Evolutionary conservation across 64 coral and sea anemone species (phyloP), one percentile per base, ranked within the genome.

Genomic region (Pocillopora damicornis): DNA sequence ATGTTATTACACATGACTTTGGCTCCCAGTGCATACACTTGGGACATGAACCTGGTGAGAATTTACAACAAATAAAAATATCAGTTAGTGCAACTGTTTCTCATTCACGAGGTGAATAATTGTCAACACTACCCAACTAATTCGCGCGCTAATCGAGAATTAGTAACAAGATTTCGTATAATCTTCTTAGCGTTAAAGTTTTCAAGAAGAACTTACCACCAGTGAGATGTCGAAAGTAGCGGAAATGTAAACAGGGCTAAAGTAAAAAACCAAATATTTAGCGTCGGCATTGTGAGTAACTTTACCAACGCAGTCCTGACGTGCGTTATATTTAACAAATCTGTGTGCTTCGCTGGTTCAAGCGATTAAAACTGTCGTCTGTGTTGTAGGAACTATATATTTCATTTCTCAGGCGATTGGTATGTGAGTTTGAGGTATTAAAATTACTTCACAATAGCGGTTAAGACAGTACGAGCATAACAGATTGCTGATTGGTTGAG

Each of bases 1-100:
- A 99, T 90, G 61, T 79, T 95, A 45, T 89, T 99, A 58, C 97
- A 99, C 97, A 99, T 99, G 17, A 99, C 81, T 73, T 99, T 95
- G 0, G 97, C 93, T 4, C 97, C 97, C 18, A 99, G 76, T 1
- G 97, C 97, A 37, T 85, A 99, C 65, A 99, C 90, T 81, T 99
- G 80, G 0, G 97, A 99, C 93, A 99, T 99, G n/a, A 95, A 99
- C 97, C 97, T 99, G 56, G 17, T 58, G 73, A 79, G 63, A 15
- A 81, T 13, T 51, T 4, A 51, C 3, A 7, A 65, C 0, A 78
- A 59, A 81, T 57, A 81, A 71, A 87, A 61, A 61, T 51, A 57
- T 17, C 67, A 80, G n/a, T 74, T 35, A 66, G 59, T 57, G 10
- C 17, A 89, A 88, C 64, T 67, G 81, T 89, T 79, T 85, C 64